Evolutionary conservation across 2,797 vertebrate species (phyloP).

Genomic region (Gobio occitaniae): DNA sequence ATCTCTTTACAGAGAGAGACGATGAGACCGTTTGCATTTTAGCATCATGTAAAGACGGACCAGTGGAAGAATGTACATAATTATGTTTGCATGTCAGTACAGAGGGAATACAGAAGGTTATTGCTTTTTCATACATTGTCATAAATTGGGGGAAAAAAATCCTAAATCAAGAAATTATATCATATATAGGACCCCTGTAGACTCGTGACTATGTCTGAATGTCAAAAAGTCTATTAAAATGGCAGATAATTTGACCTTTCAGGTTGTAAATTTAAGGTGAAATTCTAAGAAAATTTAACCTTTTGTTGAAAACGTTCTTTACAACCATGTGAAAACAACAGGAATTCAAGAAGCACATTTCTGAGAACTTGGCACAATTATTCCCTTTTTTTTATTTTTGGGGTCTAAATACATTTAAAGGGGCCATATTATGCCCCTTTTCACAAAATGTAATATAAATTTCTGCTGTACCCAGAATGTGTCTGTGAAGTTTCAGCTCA

Average conservation of each 20-base stretch:
- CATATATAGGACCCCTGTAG: background rate
- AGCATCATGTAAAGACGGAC: background rate
- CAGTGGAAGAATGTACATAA: background rate
- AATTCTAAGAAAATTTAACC: too few species aligned
- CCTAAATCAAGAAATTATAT: background rate
- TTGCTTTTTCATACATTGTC: background rate
- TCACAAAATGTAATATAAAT: too few species aligned
- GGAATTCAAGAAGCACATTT: background rate
- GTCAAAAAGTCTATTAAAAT: background rate
- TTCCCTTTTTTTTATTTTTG: background rate
- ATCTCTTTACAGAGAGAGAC: constrained; percentile 39
- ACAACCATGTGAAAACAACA: background rate
- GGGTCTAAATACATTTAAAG: background rate
- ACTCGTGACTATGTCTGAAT: background rate
- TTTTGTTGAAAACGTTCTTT: background rate
- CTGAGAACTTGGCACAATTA: background rate
- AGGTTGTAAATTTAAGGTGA: background rate
- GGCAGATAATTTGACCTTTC: background rate
- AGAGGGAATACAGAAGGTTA: background rate
- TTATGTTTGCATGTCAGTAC: background rate
- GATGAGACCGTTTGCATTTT: background rate
- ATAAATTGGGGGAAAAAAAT: background rate
- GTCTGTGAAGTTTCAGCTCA: too few species aligned
- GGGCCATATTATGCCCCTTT: too few species aligned
- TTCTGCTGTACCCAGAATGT: too few species aligned